Evolutionary conservation across 2,113 vertebrate genomes (phyloP), one percentile per base, ranked within the genome.

Genomic region (Haplochromis vanheusdeni): DNA sequence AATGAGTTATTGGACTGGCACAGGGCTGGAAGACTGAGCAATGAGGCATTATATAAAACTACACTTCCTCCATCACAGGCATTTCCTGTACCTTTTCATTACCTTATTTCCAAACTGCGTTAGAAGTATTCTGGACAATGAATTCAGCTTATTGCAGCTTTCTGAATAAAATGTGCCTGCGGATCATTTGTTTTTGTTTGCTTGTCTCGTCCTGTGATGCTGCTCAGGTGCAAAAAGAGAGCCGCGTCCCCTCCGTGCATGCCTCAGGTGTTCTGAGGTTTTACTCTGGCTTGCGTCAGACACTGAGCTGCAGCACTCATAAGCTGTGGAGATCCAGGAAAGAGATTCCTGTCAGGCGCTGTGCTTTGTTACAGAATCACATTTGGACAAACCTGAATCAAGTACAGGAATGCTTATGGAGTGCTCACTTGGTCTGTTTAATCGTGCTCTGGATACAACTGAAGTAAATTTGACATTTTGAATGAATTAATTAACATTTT

Each of bases 1-100:
- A 92, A 93, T 93, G 93, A 94, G 87, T 82, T 93, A 83, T 90
- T 94, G 87, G 77, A 81, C 70, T 58, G 84, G 62, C 82, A 62
- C 10, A 88, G 86, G 87, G 79, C 79, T 79, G 81, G 54, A 14
- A 23, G 65, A 31, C 14, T 33, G 49, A 49, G 79, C 11, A 49
- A n/a, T 56, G 54, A 79, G 45, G 26, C 54, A 31, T 89, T 91
- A 88, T 45, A 60, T 80, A 89, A 92, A 90, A 55, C 85, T 47
- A 84, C 85, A 84, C 6, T 3, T 49, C 23, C 26, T 65, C 80
- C 86, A 51, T 89, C 81, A 13, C 40, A 13, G 56, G 6, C 35
- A 16, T 10, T 47, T 40, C 14, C 52, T 77, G 33, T 47, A 8
- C 58, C 8, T 14, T 79, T 70, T 81, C 8, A 85, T 85, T 13